Conservation (phyloP, 2,888 invertebrate genomes). For the Yponomeuta malinellus region DNA sequence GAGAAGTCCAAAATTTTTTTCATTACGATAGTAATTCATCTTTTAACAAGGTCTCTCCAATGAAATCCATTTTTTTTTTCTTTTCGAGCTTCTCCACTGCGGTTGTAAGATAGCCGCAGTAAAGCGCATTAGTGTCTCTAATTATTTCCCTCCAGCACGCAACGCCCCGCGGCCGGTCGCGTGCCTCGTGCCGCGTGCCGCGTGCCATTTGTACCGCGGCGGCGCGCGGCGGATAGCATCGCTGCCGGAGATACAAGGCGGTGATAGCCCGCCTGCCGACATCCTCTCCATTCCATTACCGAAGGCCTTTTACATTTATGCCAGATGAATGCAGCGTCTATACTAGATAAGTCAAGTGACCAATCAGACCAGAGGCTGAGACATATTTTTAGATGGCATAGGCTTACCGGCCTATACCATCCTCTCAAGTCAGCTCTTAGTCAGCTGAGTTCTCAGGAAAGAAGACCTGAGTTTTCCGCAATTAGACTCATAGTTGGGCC, state of each 20-base stretch:
- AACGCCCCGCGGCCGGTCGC: background rate
- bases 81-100: background rate
- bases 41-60: background rate
- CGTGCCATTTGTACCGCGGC: background rate
- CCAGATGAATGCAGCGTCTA: no score
- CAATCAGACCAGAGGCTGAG: no score
- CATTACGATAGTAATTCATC: no score
- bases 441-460: no score
- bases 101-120: background rate
- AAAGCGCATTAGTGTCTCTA: conserved; percentile 1
- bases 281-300: background rate
- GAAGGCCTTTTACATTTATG: no score
- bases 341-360: no score
- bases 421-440: no score
- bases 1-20: no score
- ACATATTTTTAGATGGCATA: no score
- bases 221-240: background rate
- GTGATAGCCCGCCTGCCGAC: background rate
- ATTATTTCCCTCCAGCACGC: background rate
- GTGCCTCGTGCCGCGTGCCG: background rate
- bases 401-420: no score
- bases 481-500: no score
- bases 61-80: background rate
- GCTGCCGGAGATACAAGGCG: background rate
- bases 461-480: no score